Conservation (phyloP, 1,140 invertebrate species). For the Helicorthomorpha holstii region DNA sequence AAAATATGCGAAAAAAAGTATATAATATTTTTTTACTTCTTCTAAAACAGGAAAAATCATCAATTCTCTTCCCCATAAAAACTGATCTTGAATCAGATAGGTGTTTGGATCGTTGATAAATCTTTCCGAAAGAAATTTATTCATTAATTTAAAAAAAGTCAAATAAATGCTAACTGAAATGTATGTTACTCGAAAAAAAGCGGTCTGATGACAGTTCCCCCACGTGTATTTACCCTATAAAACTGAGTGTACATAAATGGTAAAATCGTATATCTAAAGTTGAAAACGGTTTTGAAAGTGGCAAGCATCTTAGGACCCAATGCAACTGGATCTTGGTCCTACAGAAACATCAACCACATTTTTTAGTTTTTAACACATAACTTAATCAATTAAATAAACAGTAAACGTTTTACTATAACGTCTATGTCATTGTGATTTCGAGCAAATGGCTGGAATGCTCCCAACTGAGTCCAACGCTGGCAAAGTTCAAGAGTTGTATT, state of each 20-base stretch:
- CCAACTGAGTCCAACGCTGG: conserved; percentile 62
- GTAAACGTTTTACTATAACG: conserved; percentile 45
- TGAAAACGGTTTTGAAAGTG: conserved; percentile 42
- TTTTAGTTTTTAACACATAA: background rate
- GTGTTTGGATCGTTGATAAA: conserved; percentile 45
- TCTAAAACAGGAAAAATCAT: conserved; percentile 58
- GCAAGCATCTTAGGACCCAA: conserved; percentile 44
- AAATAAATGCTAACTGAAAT: background rate
- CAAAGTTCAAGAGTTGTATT: conserved; percentile 56
- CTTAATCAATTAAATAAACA: conserved; percentile 12
- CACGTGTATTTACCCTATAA: conserved; percentile 45
- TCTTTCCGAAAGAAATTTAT: conserved; percentile 28
- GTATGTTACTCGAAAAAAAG: conserved; percentile 54
- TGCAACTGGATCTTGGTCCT: conserved; percentile 63
- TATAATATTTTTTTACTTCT: conserved; percentile 27
- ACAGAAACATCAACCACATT: background rate
- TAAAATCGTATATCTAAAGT: conserved; percentile 49
- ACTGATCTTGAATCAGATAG: conserved; percentile 55
- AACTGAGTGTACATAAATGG: conserved; percentile 71
- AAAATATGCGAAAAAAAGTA: background rate
- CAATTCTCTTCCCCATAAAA: conserved; percentile 54
- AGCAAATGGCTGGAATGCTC: conserved; percentile 49
- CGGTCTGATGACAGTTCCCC: conserved; percentile 53
- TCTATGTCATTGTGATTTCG: conserved; percentile 66
- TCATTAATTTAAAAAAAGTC: background rate